Percentiles rank a stretch among this genome's conserved stretches.
Evolutionary conservation across 2,888 invertebrate species (phyloP).

Genomic region (Cosmopolites sordidus): DNA sequence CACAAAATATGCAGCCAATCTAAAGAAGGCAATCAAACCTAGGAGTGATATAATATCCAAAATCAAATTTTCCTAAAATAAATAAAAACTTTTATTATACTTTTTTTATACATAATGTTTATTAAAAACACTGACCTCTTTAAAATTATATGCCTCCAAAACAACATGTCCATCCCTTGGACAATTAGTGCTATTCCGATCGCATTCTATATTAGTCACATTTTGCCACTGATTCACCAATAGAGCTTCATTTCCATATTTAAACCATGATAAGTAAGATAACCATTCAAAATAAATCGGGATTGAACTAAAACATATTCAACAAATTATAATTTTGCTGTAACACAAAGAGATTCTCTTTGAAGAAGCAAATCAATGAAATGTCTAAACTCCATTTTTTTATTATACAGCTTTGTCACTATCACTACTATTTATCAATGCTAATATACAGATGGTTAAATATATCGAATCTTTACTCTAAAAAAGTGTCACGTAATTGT

Average conservation of each 20-base stretch:
- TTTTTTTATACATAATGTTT: too few relatives aligned
- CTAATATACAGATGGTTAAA: too few relatives aligned
- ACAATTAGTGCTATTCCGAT: slow-evolving; percentile 68
- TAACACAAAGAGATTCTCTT: too few relatives aligned
- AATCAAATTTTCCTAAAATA: slow-evolving; percentile 61
- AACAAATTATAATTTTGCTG: too few relatives aligned
- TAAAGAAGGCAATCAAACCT: slow-evolving; percentile 67
- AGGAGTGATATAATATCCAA: slow-evolving; percentile 69
- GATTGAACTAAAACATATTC: slow-evolving; percentile 67
- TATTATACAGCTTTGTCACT: too few relatives aligned
- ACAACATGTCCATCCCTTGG: slow-evolving; percentile 74
- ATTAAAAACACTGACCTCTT: slow-evolving; percentile 50
- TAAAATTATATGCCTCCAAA: slow-evolving; percentile 73
- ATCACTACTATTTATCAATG: too few relatives aligned
- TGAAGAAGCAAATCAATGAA: too few relatives aligned
- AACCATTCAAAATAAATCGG: slow-evolving; percentile 82
- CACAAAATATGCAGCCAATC: slow-evolving; percentile 72
- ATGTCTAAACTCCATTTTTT: too few relatives aligned
- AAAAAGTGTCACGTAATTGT: too few relatives aligned
- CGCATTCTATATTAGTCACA: slow-evolving; percentile 70
- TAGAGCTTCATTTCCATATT: slow-evolving; percentile 85
- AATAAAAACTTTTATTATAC: slow-evolving; percentile 18
- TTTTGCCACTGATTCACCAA: slow-evolving; percentile 86
- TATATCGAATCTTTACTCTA: too few relatives aligned
- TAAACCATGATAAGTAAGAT: slow-evolving; percentile 87